These are phyloP conservation scores for Pygmarrhopalites habei DNA, from an alignment of 1,140 invertebrate species.

Conservation along the genomic window DNA sequence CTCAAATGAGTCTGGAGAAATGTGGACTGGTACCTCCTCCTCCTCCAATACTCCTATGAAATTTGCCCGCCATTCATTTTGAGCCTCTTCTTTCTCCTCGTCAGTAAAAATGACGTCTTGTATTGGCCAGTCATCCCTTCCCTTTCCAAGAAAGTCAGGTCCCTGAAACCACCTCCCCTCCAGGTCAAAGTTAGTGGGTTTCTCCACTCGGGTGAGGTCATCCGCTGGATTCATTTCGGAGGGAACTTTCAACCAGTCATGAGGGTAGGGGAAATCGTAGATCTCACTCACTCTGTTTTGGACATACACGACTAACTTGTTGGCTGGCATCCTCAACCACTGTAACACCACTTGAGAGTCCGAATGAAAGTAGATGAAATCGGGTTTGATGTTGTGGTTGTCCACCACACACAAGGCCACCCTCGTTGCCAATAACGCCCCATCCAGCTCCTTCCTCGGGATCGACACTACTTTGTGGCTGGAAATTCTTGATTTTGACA, in stretches of 20 bases:
- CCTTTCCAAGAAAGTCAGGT: constrained; percentile 14
- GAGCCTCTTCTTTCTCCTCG: not conserved
- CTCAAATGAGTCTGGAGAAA: no score
- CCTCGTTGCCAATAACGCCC: constrained; percentile 41
- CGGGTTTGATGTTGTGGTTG: constrained; percentile 6
- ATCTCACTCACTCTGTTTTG: constrained; percentile 33
- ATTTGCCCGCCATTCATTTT: no score
- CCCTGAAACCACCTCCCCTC: constrained; percentile 32
- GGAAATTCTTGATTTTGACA: constrained; percentile 29
- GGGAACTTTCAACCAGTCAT: constrained; percentile 32
- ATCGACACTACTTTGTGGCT: constrained; percentile 32
- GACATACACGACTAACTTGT: constrained; percentile 25
- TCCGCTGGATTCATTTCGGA: constrained; percentile 30
- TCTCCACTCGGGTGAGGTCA: constrained; percentile 16
- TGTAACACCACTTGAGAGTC: constrained; percentile 26
- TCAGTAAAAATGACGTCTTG: not conserved
- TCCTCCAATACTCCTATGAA: no score
- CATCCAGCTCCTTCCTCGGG: constrained; percentile 45
- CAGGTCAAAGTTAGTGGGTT: no score
- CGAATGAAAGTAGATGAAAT: constrained; percentile 11
- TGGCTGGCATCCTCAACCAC: constrained; percentile 17
- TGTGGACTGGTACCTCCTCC: no score
- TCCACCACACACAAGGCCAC: constrained; percentile 29
- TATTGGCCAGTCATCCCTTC: constrained; percentile 21
- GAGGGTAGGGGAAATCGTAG: constrained; percentile 20